Evolutionary conservation across 2,888 invertebrate genomes (phyloP).

Genomic region (Calliphora vomitoria): DNA sequence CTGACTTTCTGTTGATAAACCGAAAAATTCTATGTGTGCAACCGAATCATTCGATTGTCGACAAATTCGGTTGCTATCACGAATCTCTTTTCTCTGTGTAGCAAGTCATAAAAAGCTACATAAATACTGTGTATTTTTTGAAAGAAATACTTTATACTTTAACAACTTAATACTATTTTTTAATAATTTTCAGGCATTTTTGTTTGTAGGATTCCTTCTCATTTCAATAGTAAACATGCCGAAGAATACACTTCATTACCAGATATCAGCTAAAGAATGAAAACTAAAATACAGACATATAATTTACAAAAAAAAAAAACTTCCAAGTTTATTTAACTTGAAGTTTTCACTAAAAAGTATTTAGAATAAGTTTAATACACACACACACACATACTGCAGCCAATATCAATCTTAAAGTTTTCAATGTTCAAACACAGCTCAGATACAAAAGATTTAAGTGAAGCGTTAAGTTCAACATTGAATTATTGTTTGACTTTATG

Average conservation of each 20-base stretch:
- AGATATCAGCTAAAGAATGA: constrained; percentile 47
- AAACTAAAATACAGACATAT: constrained; percentile 9
- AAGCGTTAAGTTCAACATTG: constrained; percentile 47
- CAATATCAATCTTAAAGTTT: constrained; percentile 40
- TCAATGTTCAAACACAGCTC: constrained; percentile 9
- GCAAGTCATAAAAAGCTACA: no score
- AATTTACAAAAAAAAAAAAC: constrained; percentile 5
- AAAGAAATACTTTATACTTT: no score
- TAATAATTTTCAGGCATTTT: no score
- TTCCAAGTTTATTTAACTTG: constrained; percentile 53
- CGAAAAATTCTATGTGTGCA: no score
- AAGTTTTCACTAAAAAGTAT: constrained; percentile 52
- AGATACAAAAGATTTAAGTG: constrained; percentile 17
- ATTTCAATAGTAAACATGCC: constrained; percentile 13
- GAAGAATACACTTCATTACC: constrained; percentile 48
- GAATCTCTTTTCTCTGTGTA: no score
- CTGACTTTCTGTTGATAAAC: no score
- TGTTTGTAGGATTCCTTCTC: background rate
- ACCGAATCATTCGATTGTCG: no score
- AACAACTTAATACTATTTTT: no score
- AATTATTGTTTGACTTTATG: constrained; percentile 42
- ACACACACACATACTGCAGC: background rate
- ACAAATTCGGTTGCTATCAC: no score
- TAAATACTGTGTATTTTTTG: no score
- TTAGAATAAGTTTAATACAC: constrained; percentile 42